A percentile compares a stretch with the other conserved stretches of the same genome.
Evolutionary conservation across 2,113 vertebrate genomes (phyloP).

Genomic region (Triplophysa tibetana): DNA sequence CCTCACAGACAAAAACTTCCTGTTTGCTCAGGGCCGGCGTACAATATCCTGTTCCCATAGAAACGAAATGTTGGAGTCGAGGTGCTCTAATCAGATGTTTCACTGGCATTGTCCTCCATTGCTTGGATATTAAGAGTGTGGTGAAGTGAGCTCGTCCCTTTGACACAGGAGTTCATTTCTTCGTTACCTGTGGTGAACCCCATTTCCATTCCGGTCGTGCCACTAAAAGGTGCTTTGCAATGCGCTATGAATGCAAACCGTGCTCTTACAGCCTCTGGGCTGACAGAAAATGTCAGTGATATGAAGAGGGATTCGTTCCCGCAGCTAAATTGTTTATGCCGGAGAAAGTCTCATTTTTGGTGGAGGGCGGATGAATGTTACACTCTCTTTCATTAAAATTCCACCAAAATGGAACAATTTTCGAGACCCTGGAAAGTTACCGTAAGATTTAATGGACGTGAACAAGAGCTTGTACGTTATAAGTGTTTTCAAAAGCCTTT

Average conservation of each 20-base stretch:
- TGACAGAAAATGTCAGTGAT: slow-evolving; percentile 51
- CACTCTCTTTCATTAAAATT: slow-evolving; percentile 19
- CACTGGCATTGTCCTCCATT: slow-evolving; percentile 48
- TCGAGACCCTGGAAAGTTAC: not conserved
- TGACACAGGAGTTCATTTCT: slow-evolving; percentile 51
- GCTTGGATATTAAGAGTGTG: slow-evolving; percentile 48
- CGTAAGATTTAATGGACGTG: not conserved
- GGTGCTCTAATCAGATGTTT: slow-evolving; percentile 58
- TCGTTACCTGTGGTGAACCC: slow-evolving; percentile 56
- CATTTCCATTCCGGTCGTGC: slow-evolving; percentile 51
- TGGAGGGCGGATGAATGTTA: slow-evolving; percentile 7
- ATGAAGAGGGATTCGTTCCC: slow-evolving; percentile 41
- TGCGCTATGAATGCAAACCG: slow-evolving; percentile 44
- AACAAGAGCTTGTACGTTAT: not conserved
- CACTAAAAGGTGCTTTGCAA: slow-evolving; percentile 44
- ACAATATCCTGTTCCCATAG: slow-evolving; percentile 63
- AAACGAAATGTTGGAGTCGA: slow-evolving; percentile 54
- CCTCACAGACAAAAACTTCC: slow-evolving; percentile 57
- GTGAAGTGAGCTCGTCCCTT: slow-evolving; percentile 36
- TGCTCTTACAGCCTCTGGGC: slow-evolving; percentile 38
- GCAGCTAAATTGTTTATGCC: slow-evolving; percentile 48
- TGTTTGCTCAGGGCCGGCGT: slow-evolving; percentile 50
- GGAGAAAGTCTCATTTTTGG: slow-evolving; percentile 12
- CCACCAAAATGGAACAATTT: slow-evolving; percentile 2
- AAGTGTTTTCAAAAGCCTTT: not conserved